A percentile compares a stretch with the other conserved stretches of the same genome.
These are phyloP conservation scores for Baryphthengus martii DNA, from an alignment of 2,113 vertebrate species.

Conservation along the genomic window DNA sequence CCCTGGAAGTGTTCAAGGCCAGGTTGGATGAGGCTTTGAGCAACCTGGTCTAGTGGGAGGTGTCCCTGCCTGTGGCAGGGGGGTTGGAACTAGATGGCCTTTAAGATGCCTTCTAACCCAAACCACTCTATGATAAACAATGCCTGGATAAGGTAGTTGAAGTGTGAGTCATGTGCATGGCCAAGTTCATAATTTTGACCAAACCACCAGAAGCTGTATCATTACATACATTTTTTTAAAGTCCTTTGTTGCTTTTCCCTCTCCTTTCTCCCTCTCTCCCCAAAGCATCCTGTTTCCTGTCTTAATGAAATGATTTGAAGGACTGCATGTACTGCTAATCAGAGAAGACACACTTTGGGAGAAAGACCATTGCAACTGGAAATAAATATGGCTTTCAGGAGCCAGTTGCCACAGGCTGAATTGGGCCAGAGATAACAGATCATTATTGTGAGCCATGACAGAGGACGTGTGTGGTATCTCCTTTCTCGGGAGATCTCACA, in stretches of 20 bases:
- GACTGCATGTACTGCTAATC: not conserved
- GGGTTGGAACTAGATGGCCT: not conserved
- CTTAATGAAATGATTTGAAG: not conserved
- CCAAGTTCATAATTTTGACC: not conserved
- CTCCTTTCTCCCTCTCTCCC: not conserved
- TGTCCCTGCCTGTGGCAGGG: too few relatives aligned
- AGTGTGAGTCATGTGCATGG: not conserved
- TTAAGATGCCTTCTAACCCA: not conserved
- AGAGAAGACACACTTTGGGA: not conserved
- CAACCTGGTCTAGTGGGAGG: too few relatives aligned
- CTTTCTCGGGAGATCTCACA: not conserved
- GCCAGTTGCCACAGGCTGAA: not conserved
- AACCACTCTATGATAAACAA: not conserved
- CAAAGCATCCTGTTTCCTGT: not conserved
- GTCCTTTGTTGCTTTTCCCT: not conserved
- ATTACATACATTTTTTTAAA: not conserved
- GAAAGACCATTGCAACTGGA: not conserved
- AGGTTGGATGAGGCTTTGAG: too few relatives aligned
- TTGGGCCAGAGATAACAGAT: not conserved
- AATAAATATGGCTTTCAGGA: not conserved
- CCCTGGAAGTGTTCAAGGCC: too few relatives aligned
- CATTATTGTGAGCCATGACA: not conserved
- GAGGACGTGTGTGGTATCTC: not conserved
- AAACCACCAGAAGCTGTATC: not conserved
- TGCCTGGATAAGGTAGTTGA: not conserved